phyloP scores from a whole-genome alignment of 2,888 invertebrate genomes.

The Sinodicranocentrus sp. region DNA sequence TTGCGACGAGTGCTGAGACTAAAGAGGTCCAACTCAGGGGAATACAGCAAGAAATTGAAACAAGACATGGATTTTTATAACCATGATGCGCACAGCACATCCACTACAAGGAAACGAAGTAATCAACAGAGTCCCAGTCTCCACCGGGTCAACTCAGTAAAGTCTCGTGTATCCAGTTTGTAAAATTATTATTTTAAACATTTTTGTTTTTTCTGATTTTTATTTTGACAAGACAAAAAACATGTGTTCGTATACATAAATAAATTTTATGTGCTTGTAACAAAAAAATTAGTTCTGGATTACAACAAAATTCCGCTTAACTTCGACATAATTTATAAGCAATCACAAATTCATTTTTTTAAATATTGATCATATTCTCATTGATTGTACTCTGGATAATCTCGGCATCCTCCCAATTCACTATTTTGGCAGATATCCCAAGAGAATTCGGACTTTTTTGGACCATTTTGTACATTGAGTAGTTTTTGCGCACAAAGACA shows the following conservation, averaged over 20 bases:
- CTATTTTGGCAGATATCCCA: conserved; percentile 78
- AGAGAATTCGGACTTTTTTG: conserved; percentile 67
- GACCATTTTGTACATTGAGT: conserved; percentile 78
- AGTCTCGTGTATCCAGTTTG: conserved; percentile 64
- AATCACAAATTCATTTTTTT: background rate
- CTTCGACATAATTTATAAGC: background rate
- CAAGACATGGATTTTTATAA: conserved; percentile 42
- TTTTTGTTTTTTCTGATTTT: conserved; percentile 31
- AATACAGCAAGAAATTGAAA: conserved; percentile 40
- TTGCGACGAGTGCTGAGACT: conserved; percentile 67
- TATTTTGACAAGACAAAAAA: conserved; percentile 18
- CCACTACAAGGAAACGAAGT: conserved; percentile 30
- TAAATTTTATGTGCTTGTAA: background rate
- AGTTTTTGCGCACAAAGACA: conserved; percentile 84
- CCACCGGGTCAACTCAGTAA: conserved; percentile 51
- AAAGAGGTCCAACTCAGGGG: conserved; percentile 46
- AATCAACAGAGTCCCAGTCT: conserved; percentile 45
- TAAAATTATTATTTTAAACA: conserved; percentile 37
- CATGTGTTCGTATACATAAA: conserved; percentile 11
- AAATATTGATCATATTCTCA: background rate
- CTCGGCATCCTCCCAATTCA: conserved; percentile 65
- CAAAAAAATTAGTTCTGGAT: background rate
- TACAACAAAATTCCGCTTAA: background rate
- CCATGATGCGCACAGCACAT: conserved; percentile 34
- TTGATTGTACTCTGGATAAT: conserved; percentile 43